These are phyloP conservation scores for Glossophaga mutica DNA, from an alignment of 2,797 vertebrate genomes.

Conservation along the genomic window DNA sequence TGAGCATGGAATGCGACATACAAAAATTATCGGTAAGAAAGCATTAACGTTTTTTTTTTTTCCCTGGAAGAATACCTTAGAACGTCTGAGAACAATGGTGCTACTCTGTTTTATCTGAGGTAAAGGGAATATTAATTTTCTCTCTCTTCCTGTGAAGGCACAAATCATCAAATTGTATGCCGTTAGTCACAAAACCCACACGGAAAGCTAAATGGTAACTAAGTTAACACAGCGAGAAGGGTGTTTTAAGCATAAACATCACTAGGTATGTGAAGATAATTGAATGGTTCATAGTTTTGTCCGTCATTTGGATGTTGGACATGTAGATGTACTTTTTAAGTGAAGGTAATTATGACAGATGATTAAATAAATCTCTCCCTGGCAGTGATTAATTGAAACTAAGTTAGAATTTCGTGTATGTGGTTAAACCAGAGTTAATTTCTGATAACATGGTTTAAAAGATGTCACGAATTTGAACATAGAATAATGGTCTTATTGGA, in stretches of 20 bases:
- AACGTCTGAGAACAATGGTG: not conserved
- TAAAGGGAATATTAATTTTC: not conserved
- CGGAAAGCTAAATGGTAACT: accelerated
- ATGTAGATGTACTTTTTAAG: not conserved
- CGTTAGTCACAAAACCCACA: accelerated
- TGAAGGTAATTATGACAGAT: not conserved
- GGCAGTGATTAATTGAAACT: slow-evolving; percentile 24
- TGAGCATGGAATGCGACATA: not conserved
- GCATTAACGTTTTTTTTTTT: not conserved
- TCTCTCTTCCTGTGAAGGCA: not conserved
- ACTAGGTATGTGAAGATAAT: accelerated
- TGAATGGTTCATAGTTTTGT: accelerated
- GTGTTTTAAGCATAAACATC: accelerated
- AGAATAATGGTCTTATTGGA: too few species aligned
- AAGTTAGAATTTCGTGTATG: slow-evolving; percentile 30
- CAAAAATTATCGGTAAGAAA: not conserved
- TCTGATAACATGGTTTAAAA: not conserved
- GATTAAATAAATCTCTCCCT: not conserved
- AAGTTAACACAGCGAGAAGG: accelerated
- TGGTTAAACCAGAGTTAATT: not conserved
- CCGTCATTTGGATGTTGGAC: not conserved
- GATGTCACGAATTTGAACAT: not conserved
- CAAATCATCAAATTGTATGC: accelerated
- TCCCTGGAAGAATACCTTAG: not conserved
- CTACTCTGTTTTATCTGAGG: accelerated